Evolutionary conservation across 2,888 invertebrate genomes (phyloP).

Genomic region (Scaptomyza caliginosa): DNA sequence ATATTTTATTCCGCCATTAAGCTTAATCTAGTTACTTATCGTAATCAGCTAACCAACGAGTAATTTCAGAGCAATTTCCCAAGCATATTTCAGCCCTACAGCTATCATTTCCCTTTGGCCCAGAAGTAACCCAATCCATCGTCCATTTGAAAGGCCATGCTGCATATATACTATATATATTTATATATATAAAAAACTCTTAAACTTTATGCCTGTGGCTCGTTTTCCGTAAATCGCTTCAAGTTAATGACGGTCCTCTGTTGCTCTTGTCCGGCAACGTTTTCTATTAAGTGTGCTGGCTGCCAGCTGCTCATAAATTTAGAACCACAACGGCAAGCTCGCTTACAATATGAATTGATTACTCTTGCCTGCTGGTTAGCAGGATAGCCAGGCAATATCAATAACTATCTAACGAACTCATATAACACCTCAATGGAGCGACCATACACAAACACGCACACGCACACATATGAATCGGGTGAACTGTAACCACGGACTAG

Average conservation of each 20-base stretch:
- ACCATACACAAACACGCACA: conserved; percentile 7
- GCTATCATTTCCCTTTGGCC: conserved; percentile 30
- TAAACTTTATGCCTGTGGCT: conserved; percentile 9
- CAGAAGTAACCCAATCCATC: conserved; percentile 15
- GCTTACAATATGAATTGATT: conserved; percentile 71
- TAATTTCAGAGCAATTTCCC: conserved; percentile 56
- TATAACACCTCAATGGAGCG: conserved; percentile 25
- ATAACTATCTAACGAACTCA: conserved; percentile 60
- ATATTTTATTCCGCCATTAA: conserved; percentile 4
- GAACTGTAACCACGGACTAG: conserved; percentile 20
- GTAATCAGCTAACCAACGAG: conserved; percentile 21
- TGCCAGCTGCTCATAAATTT: conserved; percentile 56
- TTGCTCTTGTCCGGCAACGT: conserved; percentile 8
- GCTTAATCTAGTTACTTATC: conserved; percentile 17
- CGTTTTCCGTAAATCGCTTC: conserved; percentile 47
- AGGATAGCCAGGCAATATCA: conserved; percentile 53
- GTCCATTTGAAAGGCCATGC: conserved; percentile 14
- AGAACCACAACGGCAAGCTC: conserved; percentile 30
- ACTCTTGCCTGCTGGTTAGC: conserved; percentile 39
- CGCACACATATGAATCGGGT: conserved; percentile 1
- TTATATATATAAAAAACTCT: background rate
- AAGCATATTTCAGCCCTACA: conserved; percentile 40
- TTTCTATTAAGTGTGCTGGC: conserved; percentile 29
- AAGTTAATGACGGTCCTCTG: conserved; percentile 53
- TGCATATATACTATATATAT: background rate